Evolutionary conservation across 2,113 vertebrate genomes (phyloP), one percentile per base, ranked within the genome.

Genomic region (Trochalopteron elliotii): DNA sequence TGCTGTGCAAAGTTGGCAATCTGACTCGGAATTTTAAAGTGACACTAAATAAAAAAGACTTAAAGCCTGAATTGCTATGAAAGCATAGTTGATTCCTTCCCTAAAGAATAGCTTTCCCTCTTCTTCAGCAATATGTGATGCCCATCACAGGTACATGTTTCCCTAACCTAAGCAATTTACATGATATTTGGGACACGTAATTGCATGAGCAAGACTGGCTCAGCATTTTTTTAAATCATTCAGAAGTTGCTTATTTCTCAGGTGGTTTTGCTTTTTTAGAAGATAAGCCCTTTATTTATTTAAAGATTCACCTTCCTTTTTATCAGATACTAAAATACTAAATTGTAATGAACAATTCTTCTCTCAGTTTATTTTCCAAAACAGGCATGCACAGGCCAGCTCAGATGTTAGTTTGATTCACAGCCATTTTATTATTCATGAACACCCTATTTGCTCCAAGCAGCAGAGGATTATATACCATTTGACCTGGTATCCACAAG

Each of bases 401-500:
- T 95, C 59, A 80, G 68, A 74, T 20, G 25, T 37, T 37, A 56
- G 60, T 20, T 78, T 78, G 52, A 92, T 83, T 93, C 80, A 89
- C 40, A 90, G 64, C 16, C 44, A 39, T 71, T 94, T 93, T n/a
- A 90, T 83, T 95, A 89, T 81, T 94, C 60, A 78, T 88, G 82
- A 96, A 68, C 17, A 83, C 37, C 55, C 52, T 42, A 47, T 78
- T 70, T 86, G 28, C 39, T 28, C 63, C 65, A 56, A 96, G 74
- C 33, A 83, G 84, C 40, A 63, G 68, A 93, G 50, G 42, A 80
- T 87, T 67, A 83, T 44, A 74, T 17, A 71, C 52, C 57, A 86
- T 91, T 96, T 96, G 93, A 96, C 83, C 90, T 44, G 56, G 47
- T 68, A 87, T 39, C 45, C 89, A 84, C 82, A 55, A 53, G 81